Percentiles rank a stretch among this genome's conserved stretches.
These are phyloP conservation scores for Pachydiplax longipennis DNA, from an alignment of 2,888 invertebrate genomes.

Conservation along the genomic window DNA sequence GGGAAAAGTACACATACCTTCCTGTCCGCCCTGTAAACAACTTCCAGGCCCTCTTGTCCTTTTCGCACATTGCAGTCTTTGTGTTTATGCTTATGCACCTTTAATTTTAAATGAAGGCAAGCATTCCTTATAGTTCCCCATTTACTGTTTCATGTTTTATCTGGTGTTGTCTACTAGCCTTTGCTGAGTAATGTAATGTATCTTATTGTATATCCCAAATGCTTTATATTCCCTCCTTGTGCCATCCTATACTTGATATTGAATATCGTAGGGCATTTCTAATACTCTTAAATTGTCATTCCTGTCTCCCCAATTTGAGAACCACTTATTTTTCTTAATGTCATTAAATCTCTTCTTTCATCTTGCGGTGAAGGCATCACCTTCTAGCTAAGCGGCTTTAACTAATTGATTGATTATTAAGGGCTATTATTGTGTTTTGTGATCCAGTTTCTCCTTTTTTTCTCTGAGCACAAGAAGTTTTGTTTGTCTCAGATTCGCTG, in stretches of 20 bases:
- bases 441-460: neutral
- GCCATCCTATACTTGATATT: constrained; percentile 31
- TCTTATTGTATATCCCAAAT: constrained; percentile 17
- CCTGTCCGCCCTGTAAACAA: neutral
- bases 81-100: constrained; percentile 17
- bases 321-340: neutral
- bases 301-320: constrained; percentile 5
- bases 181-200: neutral
- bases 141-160: constrained; percentile 7
- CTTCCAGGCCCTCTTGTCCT: constrained; percentile 18
- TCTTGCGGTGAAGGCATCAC: neutral
- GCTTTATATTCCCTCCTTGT: constrained; percentile 25
- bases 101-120: constrained; percentile 4
- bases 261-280: neutral
- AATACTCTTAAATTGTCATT: constrained; percentile 20
- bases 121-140: constrained; percentile 13
- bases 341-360: neutral
- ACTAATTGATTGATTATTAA: neutral
- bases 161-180: neutral
- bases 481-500: constrained; percentile 13
- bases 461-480: constrained; percentile 22
- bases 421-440: constrained; percentile 18
- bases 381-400: neutral
- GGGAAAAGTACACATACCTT: constrained; percentile 42
- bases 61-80: constrained; percentile 11